phyloP scores from a whole-genome alignment of 2,797 vertebrate genomes.

The Todus mexicanus region DNA sequence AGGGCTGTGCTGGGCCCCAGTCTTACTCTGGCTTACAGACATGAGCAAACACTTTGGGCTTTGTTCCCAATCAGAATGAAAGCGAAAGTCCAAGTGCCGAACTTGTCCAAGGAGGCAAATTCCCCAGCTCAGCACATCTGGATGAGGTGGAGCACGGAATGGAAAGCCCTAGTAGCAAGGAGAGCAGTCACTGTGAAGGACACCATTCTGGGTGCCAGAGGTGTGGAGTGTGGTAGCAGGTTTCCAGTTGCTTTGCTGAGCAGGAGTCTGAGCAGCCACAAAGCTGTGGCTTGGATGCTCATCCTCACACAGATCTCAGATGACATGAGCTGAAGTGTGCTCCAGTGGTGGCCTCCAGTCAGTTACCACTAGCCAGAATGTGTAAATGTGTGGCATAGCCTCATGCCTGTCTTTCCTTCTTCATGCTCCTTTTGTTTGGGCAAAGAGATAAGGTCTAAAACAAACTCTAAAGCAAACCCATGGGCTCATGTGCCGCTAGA shows the following conservation, averaged over 20 bases:
- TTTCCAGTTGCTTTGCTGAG: background rate
- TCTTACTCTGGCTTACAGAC: background rate
- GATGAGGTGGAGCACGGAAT: background rate
- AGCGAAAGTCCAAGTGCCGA: background rate
- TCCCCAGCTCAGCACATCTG: background rate
- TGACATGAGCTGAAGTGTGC: background rate
- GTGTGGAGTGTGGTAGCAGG: background rate
- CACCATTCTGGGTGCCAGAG: background rate
- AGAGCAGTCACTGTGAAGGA: background rate
- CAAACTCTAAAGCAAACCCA: background rate
- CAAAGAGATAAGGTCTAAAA: background rate
- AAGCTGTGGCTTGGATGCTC: background rate
- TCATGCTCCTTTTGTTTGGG: background rate
- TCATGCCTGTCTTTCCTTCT: background rate
- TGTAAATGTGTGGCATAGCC: background rate
- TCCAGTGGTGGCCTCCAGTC: fast-evolving
- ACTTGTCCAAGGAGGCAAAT: background rate
- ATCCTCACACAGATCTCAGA: background rate
- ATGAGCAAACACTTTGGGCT: background rate
- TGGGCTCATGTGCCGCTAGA: background rate
- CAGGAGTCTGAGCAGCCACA: background rate
- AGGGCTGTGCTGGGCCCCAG: background rate
- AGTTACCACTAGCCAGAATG: background rate
- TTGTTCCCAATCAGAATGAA: background rate
- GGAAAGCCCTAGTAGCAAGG: background rate